These are phyloP conservation scores for Zaprionus bogoriensis DNA, from an alignment of 2,888 invertebrate species.

Conservation along the genomic window DNA sequence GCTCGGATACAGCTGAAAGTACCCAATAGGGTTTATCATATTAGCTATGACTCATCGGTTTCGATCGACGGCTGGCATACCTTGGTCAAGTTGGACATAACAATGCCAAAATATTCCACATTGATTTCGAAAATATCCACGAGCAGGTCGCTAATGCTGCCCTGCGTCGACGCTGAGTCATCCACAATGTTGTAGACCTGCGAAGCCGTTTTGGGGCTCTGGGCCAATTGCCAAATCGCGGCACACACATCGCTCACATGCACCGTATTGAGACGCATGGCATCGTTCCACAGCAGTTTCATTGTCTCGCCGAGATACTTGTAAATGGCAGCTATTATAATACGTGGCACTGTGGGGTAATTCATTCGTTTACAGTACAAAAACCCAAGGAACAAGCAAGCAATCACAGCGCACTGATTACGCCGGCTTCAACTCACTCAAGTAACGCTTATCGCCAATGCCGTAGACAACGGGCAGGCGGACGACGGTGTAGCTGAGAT, in stretches of 20 bases:
- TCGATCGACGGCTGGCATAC: constrained; percentile 83
- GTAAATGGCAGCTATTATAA: constrained; percentile 94
- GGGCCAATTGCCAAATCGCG: constrained; percentile 90
- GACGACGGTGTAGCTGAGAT: constrained; percentile 89
- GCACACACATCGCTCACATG: constrained; percentile 93
- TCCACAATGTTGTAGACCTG: constrained; percentile 93
- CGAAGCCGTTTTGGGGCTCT: constrained; percentile 83
- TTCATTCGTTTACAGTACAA: constrained; percentile 17
- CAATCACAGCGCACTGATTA: no score
- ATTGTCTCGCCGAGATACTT: constrained; percentile 94
- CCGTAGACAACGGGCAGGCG: constrained; percentile 95
- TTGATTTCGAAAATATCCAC: constrained; percentile 93
- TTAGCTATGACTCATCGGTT: constrained; percentile 34
- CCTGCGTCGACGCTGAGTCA: constrained; percentile 92
- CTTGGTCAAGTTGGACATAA: constrained; percentile 91
- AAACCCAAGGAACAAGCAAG: constrained; percentile 31
- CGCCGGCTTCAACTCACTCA: constrained; percentile 86
- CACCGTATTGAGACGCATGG: constrained; percentile 93
- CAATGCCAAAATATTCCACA: constrained; percentile 93
- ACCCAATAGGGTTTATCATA: no score
- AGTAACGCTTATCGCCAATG: constrained; percentile 90
- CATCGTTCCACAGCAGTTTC: constrained; percentile 94
- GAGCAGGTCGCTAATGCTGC: constrained; percentile 90
- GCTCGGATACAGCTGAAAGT: constrained; percentile 90
- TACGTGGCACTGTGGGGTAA: constrained; percentile 87